phyloP scores from a whole-genome alignment of 2,888 invertebrate species.

The Anthrax anthrax region DNA sequence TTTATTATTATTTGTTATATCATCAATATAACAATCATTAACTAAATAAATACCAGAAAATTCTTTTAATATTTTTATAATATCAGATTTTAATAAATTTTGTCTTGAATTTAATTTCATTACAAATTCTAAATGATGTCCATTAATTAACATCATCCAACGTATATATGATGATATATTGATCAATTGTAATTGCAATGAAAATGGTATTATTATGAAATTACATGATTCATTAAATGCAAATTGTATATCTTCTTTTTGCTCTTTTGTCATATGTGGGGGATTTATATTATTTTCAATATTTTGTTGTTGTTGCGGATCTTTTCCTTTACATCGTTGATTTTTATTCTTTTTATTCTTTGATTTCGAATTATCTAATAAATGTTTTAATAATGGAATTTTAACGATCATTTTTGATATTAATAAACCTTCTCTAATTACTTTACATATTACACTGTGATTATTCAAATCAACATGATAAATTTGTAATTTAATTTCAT shows the following conservation, averaged over 20 bases:
- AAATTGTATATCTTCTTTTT: conserved; percentile 5
- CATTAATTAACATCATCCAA: conserved; percentile 5
- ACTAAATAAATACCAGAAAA: not conserved
- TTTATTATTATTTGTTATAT: not conserved
- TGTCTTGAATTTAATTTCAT: too few relatives aligned
- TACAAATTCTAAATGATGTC: too few relatives aligned
- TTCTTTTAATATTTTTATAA: conserved; percentile 2
- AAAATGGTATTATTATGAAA: conserved; percentile 7
- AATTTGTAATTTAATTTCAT: conserved; percentile 1
- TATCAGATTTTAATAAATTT: not conserved
- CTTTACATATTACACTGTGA: conserved; percentile 1
- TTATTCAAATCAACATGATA: not conserved
- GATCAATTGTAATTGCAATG: not conserved
- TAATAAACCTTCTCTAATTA: conserved; percentile 3
- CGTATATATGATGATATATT: not conserved
- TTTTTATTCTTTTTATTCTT: too few relatives aligned
- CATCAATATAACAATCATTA: not conserved
- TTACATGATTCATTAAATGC: conserved; percentile 5
- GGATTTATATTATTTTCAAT: too few relatives aligned
- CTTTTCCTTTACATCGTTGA: too few relatives aligned
- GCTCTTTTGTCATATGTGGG: conserved; percentile 3
- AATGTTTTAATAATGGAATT: not conserved
- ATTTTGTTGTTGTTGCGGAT: not conserved
- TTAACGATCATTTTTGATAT: not conserved
- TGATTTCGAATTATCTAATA: too few relatives aligned